Percentiles rank a stretch among this genome's conserved stretches.
phyloP scores from a whole-genome alignment of 2,797 vertebrate genomes.

The Florisuga fusca region DNA sequence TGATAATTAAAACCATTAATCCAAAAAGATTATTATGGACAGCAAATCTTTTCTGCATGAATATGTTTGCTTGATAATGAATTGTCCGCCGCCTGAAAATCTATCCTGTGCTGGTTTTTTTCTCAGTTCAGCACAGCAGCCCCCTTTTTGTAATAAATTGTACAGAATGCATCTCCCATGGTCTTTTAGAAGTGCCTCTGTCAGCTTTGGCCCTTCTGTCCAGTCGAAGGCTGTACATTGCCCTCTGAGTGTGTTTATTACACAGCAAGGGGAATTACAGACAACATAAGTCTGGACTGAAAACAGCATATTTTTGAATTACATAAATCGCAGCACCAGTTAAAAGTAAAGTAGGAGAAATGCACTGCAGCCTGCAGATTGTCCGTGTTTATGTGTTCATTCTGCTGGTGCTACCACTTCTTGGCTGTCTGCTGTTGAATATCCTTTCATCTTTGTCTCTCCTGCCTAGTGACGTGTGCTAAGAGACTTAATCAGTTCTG shows the following conservation, averaged over 20 bases:
- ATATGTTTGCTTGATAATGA: conserved; percentile 14
- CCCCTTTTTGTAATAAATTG: conserved; percentile 31
- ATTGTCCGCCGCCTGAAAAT: conserved; percentile 35
- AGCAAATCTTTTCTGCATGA: conserved; percentile 30
- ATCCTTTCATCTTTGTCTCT: conserved; percentile 65
- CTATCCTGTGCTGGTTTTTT: neutral
- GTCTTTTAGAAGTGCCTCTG: neutral
- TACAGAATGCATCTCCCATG: neutral
- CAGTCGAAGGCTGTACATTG: neutral
- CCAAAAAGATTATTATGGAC: neutral
- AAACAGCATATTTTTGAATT: neutral
- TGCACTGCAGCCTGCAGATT: neutral
- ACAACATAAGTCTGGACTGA: neutral
- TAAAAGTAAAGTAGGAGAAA: conserved; percentile 1
- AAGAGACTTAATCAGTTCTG: conserved; percentile 67
- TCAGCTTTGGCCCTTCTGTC: conserved; percentile 4
- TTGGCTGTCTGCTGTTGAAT: conserved; percentile 36
- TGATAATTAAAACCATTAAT: conserved; percentile 53
- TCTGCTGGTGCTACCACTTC: neutral
- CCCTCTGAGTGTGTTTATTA: neutral
- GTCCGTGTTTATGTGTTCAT: neutral
- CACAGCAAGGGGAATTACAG: neutral
- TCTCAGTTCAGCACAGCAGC: neutral
- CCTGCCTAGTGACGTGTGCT: conserved; percentile 49
- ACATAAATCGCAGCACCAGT: neutral